Percentiles rank a stretch among this genome's conserved stretches.
phyloP scores from a whole-genome alignment of 2,888 invertebrate species.

The Drosophila eohydei region DNA sequence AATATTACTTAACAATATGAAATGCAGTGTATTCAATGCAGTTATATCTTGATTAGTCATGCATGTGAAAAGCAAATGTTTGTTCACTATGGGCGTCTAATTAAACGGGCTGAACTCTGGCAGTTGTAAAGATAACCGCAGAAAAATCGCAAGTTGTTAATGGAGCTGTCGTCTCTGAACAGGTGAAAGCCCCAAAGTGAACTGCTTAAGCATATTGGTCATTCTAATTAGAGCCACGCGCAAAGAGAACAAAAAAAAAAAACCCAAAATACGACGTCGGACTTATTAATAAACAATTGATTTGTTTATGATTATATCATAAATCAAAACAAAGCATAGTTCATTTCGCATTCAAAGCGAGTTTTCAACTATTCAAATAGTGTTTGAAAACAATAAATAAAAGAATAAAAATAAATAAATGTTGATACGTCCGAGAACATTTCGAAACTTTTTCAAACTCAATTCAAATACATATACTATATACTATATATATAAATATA shows the following conservation, averaged over 20 bases:
- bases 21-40: background rate
- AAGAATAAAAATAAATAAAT: background rate
- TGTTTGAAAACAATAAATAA: slow-evolving; percentile 9
- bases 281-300: slow-evolving; percentile 21
- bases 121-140: background rate
- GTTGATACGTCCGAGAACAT: background rate
- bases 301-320: slow-evolving; percentile 26
- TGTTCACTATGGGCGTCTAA: slow-evolving; percentile 12
- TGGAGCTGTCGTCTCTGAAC: background rate
- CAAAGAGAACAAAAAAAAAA: background rate
- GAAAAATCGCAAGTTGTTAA: background rate
- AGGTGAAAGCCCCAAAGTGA: slow-evolving; percentile 20
- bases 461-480: background rate
- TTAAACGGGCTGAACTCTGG: slow-evolving; percentile 18
- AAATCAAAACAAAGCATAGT: slow-evolving; percentile 29
- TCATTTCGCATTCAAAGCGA: slow-evolving; percentile 25
- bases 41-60: slow-evolving; percentile 10
- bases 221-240: slow-evolving; percentile 30
- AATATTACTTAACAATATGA: slow-evolving; percentile 1
- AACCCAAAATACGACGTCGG: background rate
- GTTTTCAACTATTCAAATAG: background rate
- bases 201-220: background rate
- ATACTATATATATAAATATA: background rate
- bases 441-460: background rate
- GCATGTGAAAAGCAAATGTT: background rate